Percentiles rank a stretch among this genome's conserved stretches.
phyloP scores from a whole-genome alignment of 1,140 invertebrate species.

The Aphelenchoides besseyi region DNA sequence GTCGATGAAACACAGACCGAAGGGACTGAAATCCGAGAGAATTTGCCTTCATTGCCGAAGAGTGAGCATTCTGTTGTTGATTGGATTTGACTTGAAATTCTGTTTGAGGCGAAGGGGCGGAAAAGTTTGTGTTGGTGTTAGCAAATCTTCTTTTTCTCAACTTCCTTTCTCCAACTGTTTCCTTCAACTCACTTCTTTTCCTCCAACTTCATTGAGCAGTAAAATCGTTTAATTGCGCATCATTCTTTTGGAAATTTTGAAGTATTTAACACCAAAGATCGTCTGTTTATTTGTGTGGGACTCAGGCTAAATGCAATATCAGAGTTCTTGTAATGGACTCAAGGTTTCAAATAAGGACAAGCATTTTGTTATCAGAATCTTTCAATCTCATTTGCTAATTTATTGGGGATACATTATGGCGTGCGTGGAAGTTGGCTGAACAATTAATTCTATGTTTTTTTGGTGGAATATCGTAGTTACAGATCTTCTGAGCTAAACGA shows the following conservation, averaged over 20 bases:
- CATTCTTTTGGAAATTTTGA: no score
- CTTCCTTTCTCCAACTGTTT: no score
- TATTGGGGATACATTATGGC: neutral
- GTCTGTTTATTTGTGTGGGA: neutral
- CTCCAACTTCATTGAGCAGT: no score
- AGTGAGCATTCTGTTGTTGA: neutral
- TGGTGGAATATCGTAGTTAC: no score
- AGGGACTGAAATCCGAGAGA: neutral
- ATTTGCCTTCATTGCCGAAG: neutral
- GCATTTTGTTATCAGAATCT: neutral
- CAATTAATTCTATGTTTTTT: no score
- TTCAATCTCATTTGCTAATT: neutral
- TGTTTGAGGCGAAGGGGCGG: neutral
- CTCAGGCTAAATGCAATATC: neutral
- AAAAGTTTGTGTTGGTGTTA: neutral
- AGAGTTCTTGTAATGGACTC: no score
- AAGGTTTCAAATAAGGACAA: no score
- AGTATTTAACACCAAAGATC: no score
- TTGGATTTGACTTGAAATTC: neutral
- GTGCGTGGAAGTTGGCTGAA: no score
- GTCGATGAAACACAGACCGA: neutral
- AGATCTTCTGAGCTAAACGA: no score
- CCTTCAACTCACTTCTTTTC: neutral
- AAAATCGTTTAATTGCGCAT: no score
- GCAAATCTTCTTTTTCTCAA: neutral